phyloP scores from a whole-genome alignment of 1,140 invertebrate species.

The Hestina assimilis region DNA sequence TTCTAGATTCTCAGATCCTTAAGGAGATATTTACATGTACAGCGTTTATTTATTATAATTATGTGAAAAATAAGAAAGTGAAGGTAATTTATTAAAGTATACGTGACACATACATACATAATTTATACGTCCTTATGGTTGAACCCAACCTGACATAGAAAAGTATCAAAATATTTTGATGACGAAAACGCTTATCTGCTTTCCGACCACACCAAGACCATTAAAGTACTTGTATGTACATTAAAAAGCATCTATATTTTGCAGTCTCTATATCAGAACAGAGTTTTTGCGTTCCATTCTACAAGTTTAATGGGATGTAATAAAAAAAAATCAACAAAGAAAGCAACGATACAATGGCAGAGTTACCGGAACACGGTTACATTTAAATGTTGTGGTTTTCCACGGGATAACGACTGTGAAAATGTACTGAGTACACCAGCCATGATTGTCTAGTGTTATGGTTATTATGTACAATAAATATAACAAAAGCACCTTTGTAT shows the following conservation, averaged over 20 bases:
- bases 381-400: slow-evolving; percentile 26
- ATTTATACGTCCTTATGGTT: no score
- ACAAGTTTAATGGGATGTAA: slow-evolving; percentile 21
- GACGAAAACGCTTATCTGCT: no score
- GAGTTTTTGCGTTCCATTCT: slow-evolving; percentile 11
- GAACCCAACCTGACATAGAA: no score
- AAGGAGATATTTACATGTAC: no score
- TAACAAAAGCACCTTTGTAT: slow-evolving; percentile 3
- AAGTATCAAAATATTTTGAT: no score
- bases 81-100: no score
- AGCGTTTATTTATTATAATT: no score
- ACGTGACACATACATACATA: no score
- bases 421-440: slow-evolving; percentile 14
- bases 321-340: slow-evolving; percentile 26
- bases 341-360: slow-evolving; percentile 13
- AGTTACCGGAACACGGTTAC: slow-evolving; percentile 16
- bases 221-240: neutral
- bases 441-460: slow-evolving; percentile 21
- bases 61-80: no score
- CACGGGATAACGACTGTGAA: slow-evolving; percentile 17
- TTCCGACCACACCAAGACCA: neutral
- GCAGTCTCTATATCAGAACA: neutral
- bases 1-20: no score
- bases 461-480: slow-evolving; percentile 20
- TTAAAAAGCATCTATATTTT: neutral